These are phyloP conservation scores for Paratrypauchen microcephalus DNA, from an alignment of 2,797 vertebrate species.

Conservation along the genomic window DNA sequence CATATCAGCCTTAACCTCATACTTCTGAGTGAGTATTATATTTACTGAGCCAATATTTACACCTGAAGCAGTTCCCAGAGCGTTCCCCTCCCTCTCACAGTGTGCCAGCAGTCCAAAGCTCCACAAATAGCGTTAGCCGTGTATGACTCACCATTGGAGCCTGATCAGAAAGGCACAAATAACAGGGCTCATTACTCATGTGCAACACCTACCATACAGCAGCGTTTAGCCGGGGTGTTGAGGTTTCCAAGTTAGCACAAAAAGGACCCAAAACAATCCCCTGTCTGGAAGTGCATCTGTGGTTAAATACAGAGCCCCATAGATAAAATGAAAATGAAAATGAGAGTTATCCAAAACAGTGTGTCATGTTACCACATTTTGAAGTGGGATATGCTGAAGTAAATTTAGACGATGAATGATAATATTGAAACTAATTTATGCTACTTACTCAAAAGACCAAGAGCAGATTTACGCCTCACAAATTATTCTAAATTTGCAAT, in stretches of 20 bases:
- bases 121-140: conserved; percentile 66
- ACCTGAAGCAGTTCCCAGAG: conserved; percentile 45
- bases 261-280: conserved; percentile 4
- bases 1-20: not conserved
- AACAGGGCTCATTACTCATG: conserved; percentile 46
- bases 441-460: too few relatives aligned
- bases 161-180: conserved; percentile 46
- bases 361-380: too few relatives aligned
- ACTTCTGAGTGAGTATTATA: conserved; percentile 15
- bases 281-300: conserved; percentile 8
- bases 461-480: too few relatives aligned
- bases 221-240: conserved; percentile 6
- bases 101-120: conserved; percentile 45
- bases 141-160: conserved; percentile 68
- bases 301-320: not conserved
- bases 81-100: conserved; percentile 29
- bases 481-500: too few relatives aligned
- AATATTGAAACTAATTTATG: too few relatives aligned
- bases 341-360: not conserved
- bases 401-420: too few relatives aligned
- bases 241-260: conserved; percentile 20
- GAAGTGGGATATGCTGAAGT: too few relatives aligned
- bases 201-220: conserved; percentile 26
- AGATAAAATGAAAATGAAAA: not conserved
- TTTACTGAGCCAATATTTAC: conserved; percentile 38